These are phyloP conservation scores for Heliopora coerulea DNA, from an alignment of 92 coral and sea anemone genomes.

Conservation along the genomic window DNA sequence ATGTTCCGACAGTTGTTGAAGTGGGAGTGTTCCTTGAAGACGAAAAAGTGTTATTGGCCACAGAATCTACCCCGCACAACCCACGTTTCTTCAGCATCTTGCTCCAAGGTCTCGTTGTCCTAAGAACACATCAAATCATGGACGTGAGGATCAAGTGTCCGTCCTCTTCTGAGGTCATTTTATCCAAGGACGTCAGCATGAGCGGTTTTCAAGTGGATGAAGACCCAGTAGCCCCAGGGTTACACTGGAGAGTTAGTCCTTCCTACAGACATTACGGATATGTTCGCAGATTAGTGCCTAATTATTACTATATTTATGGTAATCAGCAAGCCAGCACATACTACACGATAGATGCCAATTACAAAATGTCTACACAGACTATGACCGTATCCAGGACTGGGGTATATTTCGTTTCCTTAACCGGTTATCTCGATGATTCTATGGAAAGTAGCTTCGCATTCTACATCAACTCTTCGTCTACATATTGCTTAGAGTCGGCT, in stretches of 20 bases:
- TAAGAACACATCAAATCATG: slow-evolving; percentile 1
- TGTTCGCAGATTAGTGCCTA: not conserved
- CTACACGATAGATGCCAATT: not conserved
- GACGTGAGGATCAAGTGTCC: slow-evolving; percentile 3
- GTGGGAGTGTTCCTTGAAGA: slow-evolving; percentile 13
- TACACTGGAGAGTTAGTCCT: not conserved
- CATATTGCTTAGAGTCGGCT: not conserved
- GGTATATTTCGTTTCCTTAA: not conserved
- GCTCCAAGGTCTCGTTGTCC: not conserved
- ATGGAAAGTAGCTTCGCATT: not conserved
- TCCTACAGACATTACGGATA: not conserved
- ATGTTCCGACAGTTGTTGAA: too few relatives aligned
- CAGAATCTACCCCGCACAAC: not conserved
- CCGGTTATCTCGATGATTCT: not conserved
- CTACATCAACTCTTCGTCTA: not conserved
- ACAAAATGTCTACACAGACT: not conserved
- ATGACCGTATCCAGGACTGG: not conserved
- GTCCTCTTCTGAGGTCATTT: not conserved
- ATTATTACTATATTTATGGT: not conserved
- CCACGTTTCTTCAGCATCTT: not conserved
- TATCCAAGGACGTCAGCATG: not conserved
- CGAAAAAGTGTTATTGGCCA: not conserved
- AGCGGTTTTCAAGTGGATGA: not conserved
- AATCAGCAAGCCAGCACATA: not conserved
- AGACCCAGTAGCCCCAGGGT: not conserved